Percentiles rank a stretch among this genome's conserved stretches.
Conservation (phyloP, 2,888 invertebrate species). For the Plutella xylostella region DNA sequence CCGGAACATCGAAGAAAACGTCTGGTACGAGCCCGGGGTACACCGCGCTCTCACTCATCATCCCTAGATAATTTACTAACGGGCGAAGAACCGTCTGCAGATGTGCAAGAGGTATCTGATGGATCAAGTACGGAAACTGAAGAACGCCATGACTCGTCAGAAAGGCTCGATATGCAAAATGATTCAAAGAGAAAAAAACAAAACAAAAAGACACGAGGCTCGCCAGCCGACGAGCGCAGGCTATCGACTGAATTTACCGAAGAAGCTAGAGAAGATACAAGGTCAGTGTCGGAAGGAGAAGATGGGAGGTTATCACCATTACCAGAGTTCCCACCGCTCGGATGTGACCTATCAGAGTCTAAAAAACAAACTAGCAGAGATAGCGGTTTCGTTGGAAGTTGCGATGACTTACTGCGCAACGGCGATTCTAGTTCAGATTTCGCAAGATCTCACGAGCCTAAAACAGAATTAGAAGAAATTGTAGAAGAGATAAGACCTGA, state of each 20-base stretch:
- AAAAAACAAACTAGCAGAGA: slow-evolving; percentile 87
- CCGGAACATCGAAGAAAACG: slow-evolving; percentile 87
- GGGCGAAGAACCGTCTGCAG: slow-evolving; percentile 67
- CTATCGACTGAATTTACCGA: slow-evolving; percentile 74
- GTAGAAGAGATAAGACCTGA: slow-evolving; percentile 71
- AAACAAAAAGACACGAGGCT: slow-evolving; percentile 74
- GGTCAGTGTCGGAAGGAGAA: slow-evolving; percentile 73
- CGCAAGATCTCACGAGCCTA: slow-evolving; percentile 61
- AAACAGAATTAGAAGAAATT: slow-evolving; percentile 70
- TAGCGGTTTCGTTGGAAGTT: slow-evolving; percentile 90
- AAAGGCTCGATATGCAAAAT: slow-evolving; percentile 79
- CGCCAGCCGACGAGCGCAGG: slow-evolving; percentile 73
- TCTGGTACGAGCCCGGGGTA: slow-evolving; percentile 83
- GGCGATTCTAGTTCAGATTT: slow-evolving; percentile 66
- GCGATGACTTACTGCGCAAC: slow-evolving; percentile 84
- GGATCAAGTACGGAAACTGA: slow-evolving; percentile 83
- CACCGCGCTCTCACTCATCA: slow-evolving; percentile 84
- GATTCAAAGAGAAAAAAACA: slow-evolving; percentile 88
- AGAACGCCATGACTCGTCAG: slow-evolving; percentile 74
- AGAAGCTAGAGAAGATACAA: slow-evolving; percentile 69
- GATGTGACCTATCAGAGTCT: slow-evolving; percentile 71
- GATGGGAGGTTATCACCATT: slow-evolving; percentile 77
- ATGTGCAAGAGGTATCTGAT: slow-evolving; percentile 73
- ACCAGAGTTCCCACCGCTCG: slow-evolving; percentile 71
- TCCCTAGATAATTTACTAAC: slow-evolving; percentile 83